These are phyloP conservation scores for Eptesicus fuscus DNA, from an alignment of 2,113 vertebrate species.

Conservation along the genomic window DNA sequence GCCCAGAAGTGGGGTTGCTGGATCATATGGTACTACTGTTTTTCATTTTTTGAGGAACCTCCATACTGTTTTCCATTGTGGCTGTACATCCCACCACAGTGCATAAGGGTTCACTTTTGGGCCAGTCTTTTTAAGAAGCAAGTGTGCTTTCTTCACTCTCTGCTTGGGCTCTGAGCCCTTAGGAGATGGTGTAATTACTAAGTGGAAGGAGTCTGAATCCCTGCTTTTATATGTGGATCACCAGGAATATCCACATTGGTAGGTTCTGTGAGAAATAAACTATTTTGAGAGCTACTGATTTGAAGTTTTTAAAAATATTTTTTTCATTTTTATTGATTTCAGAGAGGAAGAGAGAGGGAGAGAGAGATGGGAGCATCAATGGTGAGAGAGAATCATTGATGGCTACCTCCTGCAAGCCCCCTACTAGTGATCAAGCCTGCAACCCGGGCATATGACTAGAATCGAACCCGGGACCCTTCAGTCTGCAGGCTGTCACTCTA, in stretches of 20 bases:
- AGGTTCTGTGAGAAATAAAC: neutral
- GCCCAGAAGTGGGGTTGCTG: neutral
- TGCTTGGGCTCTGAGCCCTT: neutral
- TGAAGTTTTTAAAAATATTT: neutral
- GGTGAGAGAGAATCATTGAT: too few species aligned
- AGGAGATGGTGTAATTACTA: neutral
- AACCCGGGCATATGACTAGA: too few species aligned
- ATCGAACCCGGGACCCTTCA: too few species aligned
- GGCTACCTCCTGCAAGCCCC: too few species aligned
- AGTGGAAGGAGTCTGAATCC: neutral
- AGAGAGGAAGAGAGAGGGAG: too few species aligned
- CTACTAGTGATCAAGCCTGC: too few species aligned
- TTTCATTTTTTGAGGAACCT: neutral
- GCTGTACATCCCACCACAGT: neutral
- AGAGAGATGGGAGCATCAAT: too few species aligned
- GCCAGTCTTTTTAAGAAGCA: neutral
- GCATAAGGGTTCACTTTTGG: neutral
- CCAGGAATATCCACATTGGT: neutral
- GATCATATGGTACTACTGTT: neutral
- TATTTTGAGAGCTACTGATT: neutral
- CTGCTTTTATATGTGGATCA: neutral
- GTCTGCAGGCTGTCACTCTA: too few species aligned
- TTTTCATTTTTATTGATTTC: too few species aligned
- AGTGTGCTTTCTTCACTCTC: neutral
- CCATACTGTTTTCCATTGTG: neutral